Conservation (phyloP, 1,140 invertebrate genomes). For the Anadara kagoshimensis region DNA sequence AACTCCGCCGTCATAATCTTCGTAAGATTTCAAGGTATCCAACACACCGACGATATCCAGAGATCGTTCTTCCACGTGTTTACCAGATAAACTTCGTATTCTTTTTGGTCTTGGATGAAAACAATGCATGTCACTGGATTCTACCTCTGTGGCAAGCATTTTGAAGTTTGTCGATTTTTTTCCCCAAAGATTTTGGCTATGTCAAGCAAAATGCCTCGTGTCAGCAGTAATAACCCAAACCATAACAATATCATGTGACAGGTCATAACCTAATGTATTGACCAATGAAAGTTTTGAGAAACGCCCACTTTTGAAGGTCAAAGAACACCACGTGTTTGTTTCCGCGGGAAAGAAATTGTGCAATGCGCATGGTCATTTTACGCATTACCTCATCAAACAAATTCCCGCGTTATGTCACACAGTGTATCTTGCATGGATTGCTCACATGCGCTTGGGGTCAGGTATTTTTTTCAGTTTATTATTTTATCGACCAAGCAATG, state of each 20-base stretch:
- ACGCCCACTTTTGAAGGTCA: neutral
- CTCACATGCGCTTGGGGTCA: too few species aligned
- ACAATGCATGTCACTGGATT: conserved; percentile 25
- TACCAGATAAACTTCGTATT: conserved; percentile 35
- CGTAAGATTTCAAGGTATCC: conserved; percentile 57
- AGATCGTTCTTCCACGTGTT: conserved; percentile 50
- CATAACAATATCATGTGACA: conserved; percentile 54
- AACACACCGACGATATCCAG: conserved; percentile 62
- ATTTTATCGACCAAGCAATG: too few species aligned
- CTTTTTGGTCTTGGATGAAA: conserved; percentile 49
- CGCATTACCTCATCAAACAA: too few species aligned
- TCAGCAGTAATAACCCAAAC: conserved; percentile 18
- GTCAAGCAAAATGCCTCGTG: conserved; percentile 14
- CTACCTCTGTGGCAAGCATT: conserved; percentile 41
- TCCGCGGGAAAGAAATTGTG: neutral
- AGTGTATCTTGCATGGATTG: too few species aligned
- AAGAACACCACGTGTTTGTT: neutral
- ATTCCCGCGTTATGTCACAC: too few species aligned
- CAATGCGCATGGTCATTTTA: too few species aligned
- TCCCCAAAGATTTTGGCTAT: neutral
- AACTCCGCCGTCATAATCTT: conserved; percentile 66
- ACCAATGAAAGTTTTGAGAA: conserved; percentile 22
- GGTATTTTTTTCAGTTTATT: too few species aligned
- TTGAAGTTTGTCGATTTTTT: neutral
- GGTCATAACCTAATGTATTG: neutral